These are phyloP conservation scores for Scomber scombrus DNA, from an alignment of 2,113 vertebrate genomes.

Conservation along the genomic window DNA sequence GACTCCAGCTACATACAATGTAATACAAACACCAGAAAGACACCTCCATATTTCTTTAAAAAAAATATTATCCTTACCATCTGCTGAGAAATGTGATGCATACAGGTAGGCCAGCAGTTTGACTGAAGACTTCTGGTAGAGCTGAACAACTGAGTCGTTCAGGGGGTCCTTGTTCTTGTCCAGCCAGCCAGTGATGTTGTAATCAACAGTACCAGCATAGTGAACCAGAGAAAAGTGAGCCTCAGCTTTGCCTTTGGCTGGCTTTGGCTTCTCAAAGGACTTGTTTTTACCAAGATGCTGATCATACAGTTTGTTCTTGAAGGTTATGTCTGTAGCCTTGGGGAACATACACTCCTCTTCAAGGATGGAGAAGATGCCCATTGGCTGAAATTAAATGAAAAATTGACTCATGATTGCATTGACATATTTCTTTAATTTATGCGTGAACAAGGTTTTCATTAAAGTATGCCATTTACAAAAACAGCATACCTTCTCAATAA, in stretches of 20 bases:
- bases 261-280: conserved; percentile 79
- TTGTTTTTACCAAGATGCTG: conserved; percentile 89
- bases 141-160: conserved; percentile 84
- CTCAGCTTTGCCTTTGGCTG: conserved; percentile 81
- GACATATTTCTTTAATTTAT: too few relatives aligned
- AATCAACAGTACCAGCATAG: conserved; percentile 85
- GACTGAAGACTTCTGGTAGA: conserved; percentile 81
- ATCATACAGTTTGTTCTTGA: conserved; percentile 92
- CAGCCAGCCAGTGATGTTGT: conserved; percentile 80
- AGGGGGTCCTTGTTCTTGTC: conserved; percentile 86
- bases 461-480: too few relatives aligned
- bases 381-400: conserved; percentile 77
- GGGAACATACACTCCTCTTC: conserved; percentile 86
- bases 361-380: conserved; percentile 84
- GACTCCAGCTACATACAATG: too few relatives aligned
- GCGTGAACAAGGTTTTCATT: conserved; percentile 41
- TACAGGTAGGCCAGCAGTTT: conserved; percentile 79
- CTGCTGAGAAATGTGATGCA: conserved; percentile 59
- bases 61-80: conserved; percentile 64
- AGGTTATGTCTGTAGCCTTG: conserved; percentile 83
- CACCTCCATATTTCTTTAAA: too few relatives aligned
- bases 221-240: conserved; percentile 82
- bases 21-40: too few relatives aligned
- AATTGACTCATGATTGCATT: too few relatives aligned
- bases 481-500: conserved; percentile 65